Evolutionary conservation across 2,888 invertebrate genomes (phyloP).

Genomic region (Deilephila porcellus): DNA sequence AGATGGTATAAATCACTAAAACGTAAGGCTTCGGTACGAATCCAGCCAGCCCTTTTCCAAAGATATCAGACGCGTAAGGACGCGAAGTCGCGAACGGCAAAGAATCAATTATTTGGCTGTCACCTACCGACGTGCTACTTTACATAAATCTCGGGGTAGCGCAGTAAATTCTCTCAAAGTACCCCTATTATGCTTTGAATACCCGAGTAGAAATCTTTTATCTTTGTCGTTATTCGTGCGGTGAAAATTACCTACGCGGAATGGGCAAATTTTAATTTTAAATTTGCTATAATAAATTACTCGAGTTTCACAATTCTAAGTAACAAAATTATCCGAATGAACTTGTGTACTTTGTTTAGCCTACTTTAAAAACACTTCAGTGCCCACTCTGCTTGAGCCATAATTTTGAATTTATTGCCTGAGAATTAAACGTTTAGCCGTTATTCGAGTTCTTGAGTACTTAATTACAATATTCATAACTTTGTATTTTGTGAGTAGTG

Average conservation of each 20-base stretch:
- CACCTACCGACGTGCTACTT: conserved; percentile 50
- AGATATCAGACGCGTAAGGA: conserved; percentile 6
- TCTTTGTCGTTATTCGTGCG: conserved; percentile 38
- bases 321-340: conserved; percentile 22
- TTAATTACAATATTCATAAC: conserved; percentile 8
- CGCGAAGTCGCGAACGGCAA: conserved; percentile 38
- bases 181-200: conserved; percentile 42
- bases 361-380: conserved; percentile 11
- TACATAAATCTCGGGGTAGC: conserved; percentile 52
- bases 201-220: conserved; percentile 41
- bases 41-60: background rate
- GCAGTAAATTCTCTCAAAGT: conserved; percentile 56
- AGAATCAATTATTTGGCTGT: conserved; percentile 61
- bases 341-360: conserved; percentile 23
- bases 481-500: background rate
- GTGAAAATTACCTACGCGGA: conserved; percentile 29
- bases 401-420: conserved; percentile 15
- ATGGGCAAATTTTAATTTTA: conserved; percentile 29
- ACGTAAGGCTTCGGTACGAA: background rate
- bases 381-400: background rate
- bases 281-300: conserved; percentile 32
- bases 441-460: conserved; percentile 1
- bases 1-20: no score
- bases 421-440: conserved; percentile 31
- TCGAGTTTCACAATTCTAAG: conserved; percentile 20